phyloP scores from a whole-genome alignment of 2,113 vertebrate species.

The Dipodomys ordii region DNA sequence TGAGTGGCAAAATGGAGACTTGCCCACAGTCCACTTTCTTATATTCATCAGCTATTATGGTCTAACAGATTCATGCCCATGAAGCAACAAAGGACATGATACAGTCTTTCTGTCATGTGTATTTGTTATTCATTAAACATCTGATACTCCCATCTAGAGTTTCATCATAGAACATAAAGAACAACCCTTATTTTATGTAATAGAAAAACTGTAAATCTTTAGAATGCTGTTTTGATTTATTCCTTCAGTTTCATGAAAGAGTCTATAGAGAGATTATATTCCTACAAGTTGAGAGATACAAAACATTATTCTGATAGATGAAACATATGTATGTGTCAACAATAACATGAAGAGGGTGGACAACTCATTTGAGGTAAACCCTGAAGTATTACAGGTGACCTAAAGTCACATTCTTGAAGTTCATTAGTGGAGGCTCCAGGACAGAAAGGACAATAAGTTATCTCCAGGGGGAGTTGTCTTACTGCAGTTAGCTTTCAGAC shows the following conservation, averaged over 20 bases:
- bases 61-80: neutral
- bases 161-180: neutral
- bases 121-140: neutral
- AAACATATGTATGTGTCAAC: neutral
- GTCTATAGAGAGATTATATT: neutral
- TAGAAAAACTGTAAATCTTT: neutral
- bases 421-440: neutral
- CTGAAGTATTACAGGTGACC: neutral
- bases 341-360: neutral
- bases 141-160: neutral
- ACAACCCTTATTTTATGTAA: neutral
- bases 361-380: neutral
- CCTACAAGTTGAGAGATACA: neutral
- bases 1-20: neutral
- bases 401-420: neutral
- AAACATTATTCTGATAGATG: neutral
- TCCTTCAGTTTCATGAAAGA: neutral
- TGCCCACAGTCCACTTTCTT: neutral
- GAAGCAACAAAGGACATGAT: neutral
- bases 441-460: neutral
- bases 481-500: neutral
- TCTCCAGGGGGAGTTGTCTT: neutral
- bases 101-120: neutral
- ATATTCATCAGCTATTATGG: neutral
- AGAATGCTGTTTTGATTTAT: neutral